Conservation (phyloP, 2,113 vertebrate species). For the Catharus bicknelli region DNA sequence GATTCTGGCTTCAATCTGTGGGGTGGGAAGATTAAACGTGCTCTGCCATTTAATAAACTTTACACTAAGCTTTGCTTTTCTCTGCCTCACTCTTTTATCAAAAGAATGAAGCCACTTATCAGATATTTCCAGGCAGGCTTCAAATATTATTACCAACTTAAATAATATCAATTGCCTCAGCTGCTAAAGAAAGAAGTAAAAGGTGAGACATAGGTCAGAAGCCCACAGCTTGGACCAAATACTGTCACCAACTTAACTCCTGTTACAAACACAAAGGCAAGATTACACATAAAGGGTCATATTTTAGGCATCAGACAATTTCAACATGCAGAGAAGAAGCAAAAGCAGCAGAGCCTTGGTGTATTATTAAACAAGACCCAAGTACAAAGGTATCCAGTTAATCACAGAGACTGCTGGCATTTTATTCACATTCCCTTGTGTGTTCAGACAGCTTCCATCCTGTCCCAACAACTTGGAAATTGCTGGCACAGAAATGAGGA, state of each 20-base stretch:
- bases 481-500: not conserved
- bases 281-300: not conserved
- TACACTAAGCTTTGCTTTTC: not conserved
- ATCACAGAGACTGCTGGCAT: not conserved
- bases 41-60: slow-evolving; percentile 41
- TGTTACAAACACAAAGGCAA: not conserved
- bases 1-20: not conserved
- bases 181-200: not conserved
- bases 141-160: slow-evolving; percentile 15
- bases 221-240: not conserved
- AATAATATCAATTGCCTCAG: slow-evolving; percentile 4
- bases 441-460: not conserved
- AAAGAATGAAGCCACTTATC: slow-evolving; percentile 39
- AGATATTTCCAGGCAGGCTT: slow-evolving; percentile 37
- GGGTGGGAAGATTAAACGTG: slow-evolving; percentile 1
- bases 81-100: not conserved
- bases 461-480: not conserved
- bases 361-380: not conserved
- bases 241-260: not conserved
- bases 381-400: not conserved
- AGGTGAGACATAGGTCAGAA: not conserved
- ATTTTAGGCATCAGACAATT: not conserved
- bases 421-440: not conserved
- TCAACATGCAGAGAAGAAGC: not conserved
- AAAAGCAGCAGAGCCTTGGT: not conserved